Evolutionary conservation across 2,797 vertebrate species (phyloP), one percentile per base, ranked within the genome.

Genomic region (Oryzias sinensis): DNA sequence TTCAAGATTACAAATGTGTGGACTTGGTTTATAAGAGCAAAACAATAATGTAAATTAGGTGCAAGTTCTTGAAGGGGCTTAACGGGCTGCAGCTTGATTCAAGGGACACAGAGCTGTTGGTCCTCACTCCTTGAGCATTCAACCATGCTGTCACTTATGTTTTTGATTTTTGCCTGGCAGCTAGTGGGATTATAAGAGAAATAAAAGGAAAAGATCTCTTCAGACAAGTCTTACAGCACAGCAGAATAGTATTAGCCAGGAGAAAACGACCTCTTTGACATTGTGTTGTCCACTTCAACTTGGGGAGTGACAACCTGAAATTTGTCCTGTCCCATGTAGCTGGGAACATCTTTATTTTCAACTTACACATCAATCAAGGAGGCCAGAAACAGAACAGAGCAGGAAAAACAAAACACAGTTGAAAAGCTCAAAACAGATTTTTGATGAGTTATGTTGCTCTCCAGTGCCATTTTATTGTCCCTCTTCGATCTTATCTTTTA

Each of bases 81-180:
- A 52, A 65, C 52, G 22, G 56, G 43, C 41, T 54, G 41, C 49
- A 44, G 3, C 46, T 70, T 50, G 50, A 72, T 59, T 54, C 18
- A 56, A 8, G 47, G 47, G 57, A 50, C 41, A 0, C 6, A 48
- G 20, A 40, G 4, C 18, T 42, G 40, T 16, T 15, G 50, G 51
- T 29, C 46, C 24, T 62, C 44, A 51, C 20, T 53, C 33, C 49
- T 58, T 33, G 41, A 53, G 70, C 64, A 74, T 69, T 74, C 69
- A 72, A 29, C 50, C 6, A 44, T n/a, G 14, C 70, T 63, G 77
- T 70, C 85, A 68, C 44, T 70, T 72, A 70, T 49, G 24, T 53
- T 51, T 20, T 56, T 20, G 56, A 53, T 72, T 64, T 68, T 46
- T 72, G 18, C 37, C 41, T 59, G 9, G 70, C 49, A 64, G 42